Conservation (phyloP, 1,140 invertebrate genomes). For the Euglossa dilemma region DNA sequence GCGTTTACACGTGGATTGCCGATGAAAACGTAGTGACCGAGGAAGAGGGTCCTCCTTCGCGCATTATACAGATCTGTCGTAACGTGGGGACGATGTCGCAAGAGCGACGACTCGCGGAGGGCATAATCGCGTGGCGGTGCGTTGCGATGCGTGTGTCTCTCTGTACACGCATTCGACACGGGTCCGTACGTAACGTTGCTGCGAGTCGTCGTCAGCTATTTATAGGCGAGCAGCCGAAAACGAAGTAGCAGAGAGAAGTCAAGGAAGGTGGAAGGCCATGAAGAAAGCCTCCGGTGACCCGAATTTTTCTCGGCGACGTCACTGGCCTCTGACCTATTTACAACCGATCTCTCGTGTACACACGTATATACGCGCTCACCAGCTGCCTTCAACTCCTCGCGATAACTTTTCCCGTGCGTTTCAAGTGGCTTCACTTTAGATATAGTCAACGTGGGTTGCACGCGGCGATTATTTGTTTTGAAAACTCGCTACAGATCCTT, state of each 20-base stretch:
- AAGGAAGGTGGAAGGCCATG: constrained; percentile 64
- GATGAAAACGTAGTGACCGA: constrained; percentile 16
- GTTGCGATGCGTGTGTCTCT: constrained; percentile 39
- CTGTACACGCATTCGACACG: constrained; percentile 41
- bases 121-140: constrained; percentile 24
- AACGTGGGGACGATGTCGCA: constrained; percentile 22
- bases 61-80: constrained; percentile 37
- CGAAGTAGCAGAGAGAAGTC: constrained; percentile 34
- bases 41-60: constrained; percentile 27
- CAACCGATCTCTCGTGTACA: not conserved
- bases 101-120: not conserved
- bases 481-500: not conserved
- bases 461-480: not conserved
- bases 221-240: constrained; percentile 49
- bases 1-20: constrained; percentile 14
- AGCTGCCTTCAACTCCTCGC: not conserved
- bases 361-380: not conserved
- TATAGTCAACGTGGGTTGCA: not conserved
- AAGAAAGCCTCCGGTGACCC: constrained; percentile 61
- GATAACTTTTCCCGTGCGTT: not conserved
- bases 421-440: not conserved
- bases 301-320: constrained; percentile 56
- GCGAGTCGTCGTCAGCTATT: constrained; percentile 40
- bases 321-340: constrained; percentile 43
- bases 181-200: constrained; percentile 33